Base-by-base conservation (phyloP, 30 jellyfish, hydroid and myxozoan genomes). In the Chrysaora quinquecirrha region DNA sequence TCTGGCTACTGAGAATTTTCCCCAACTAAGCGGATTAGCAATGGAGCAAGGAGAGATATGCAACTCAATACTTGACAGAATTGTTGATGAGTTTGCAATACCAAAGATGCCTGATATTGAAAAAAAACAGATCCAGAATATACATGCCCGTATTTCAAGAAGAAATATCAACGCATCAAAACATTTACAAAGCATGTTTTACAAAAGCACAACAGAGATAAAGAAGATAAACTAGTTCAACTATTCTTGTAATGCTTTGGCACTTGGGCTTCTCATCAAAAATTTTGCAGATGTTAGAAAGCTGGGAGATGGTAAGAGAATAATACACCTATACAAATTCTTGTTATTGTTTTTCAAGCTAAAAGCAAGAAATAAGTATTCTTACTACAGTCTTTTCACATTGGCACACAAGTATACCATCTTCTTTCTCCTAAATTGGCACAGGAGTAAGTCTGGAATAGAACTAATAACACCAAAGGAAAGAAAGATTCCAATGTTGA, bases 51-150 rank as follows among this genome's bases (percentile, higher is more conserved):
- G 25, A 48, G 14, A 24, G 20, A 25, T 64, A 3, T 12, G 31
- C 4, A 48, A 64, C 23, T 2, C 21, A 23, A 24, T 64, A 12
- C 31, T 64, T 6, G 25, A 64, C 25, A 30, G 10, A 4, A 64
- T 64, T 10, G 76, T 64, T 64, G 76, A 64, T 30, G 24, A 64
- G 10, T 64, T 20, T 64, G 76, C 76, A 24, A 24, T 64, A 10
- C 76, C 76, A 10, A 23, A 64, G 9, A 64, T 64, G 25, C 76
- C 76, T 10, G 76, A 64, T 2, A 14, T 23, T 64, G 48, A 18
- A 23, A 64, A 30, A 14, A 22, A 22, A 9, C 16, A 10, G 16
- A n/a, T n/a, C n/a, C n/a, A n/a, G 48, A 20, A 3, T 64, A 64
- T 48, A 43, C 30, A 11, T 69, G 82, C 22, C 28, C 9, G 3